A percentile compares a stretch with the other conserved stretches of the same genome.
Evolutionary conservation across 1,140 invertebrate species (phyloP).

Genomic region (Pygmarrhopalites habei): DNA sequence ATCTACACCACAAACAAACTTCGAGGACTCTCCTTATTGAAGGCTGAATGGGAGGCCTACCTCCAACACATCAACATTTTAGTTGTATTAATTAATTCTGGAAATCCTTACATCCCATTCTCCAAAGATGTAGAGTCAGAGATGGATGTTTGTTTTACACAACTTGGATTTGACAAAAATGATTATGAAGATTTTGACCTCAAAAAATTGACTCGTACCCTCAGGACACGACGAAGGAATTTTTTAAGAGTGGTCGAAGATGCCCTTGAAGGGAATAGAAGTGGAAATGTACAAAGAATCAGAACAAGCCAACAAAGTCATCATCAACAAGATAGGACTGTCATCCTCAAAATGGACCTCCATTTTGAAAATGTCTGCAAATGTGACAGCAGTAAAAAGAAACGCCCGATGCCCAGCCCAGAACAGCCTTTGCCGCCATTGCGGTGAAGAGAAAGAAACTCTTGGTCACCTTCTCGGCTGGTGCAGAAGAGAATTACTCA

Average conservation of each 20-base stretch:
- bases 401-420: too few relatives aligned
- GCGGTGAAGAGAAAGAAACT: too few relatives aligned
- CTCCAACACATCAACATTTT: background rate
- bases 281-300: background rate
- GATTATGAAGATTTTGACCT: too few relatives aligned
- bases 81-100: background rate
- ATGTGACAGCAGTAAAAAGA: background rate
- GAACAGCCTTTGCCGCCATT: too few relatives aligned
- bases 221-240: background rate
- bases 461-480: too few relatives aligned
- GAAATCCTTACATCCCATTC: background rate
- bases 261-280: background rate
- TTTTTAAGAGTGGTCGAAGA: background rate
- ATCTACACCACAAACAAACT: background rate
- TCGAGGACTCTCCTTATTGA: background rate
- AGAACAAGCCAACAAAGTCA: background rate
- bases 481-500: too few relatives aligned
- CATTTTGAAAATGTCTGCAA: conserved; percentile 4
- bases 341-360: background rate
- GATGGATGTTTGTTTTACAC: background rate
- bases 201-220: background rate
- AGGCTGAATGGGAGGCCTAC: background rate
- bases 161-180: background rate
- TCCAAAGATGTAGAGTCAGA: background rate
- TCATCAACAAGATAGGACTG: background rate